Evolutionary conservation across 92 coral and sea anemone genomes (phyloP).

Genomic region (Epizoanthus illoricatus): DNA sequence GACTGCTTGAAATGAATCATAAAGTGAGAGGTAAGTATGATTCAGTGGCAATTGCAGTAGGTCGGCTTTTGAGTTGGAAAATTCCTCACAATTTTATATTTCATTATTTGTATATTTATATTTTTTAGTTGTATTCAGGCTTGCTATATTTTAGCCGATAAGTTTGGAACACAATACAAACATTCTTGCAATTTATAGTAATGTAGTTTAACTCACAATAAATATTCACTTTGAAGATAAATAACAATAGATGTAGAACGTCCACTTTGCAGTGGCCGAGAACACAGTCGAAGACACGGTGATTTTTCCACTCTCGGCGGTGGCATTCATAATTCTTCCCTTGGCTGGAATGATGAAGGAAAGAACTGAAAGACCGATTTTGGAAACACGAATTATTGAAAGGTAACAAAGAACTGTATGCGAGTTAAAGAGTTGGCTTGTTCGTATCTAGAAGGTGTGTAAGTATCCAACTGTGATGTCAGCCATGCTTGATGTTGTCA

Average conservation of each 20-base stretch:
- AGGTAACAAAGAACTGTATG: conserved; percentile 45
- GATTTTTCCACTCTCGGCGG: conserved; percentile 94
- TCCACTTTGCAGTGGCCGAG: conserved; percentile 65
- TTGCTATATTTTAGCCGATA: too few relatives aligned
- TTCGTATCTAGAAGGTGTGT: conserved; percentile 10
- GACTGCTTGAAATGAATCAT: conserved; percentile 53
- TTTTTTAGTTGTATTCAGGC: not conserved
- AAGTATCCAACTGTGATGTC: conserved; percentile 1
- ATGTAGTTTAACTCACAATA: not conserved
- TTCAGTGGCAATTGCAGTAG: not conserved
- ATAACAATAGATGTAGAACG: not conserved
- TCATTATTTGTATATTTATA: too few relatives aligned
- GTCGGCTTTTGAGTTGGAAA: not conserved
- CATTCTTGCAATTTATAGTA: not conserved
- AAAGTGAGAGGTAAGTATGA: conserved; percentile 78
- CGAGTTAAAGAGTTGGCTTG: not conserved
- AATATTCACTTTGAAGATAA: not conserved
- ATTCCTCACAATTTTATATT: not conserved
- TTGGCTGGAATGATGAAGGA: conserved; percentile 48
- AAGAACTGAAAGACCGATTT: conserved; percentile 13
- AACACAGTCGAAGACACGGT: conserved; percentile 79
- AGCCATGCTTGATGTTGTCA: not conserved
- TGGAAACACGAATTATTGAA: conserved; percentile 62
- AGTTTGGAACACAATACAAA: not conserved
- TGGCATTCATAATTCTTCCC: conserved; percentile 79